Percentiles rank a stretch among this genome's conserved stretches.
Conservation (phyloP, 2,797 vertebrate species). For the Sardinella longiceps region DNA sequence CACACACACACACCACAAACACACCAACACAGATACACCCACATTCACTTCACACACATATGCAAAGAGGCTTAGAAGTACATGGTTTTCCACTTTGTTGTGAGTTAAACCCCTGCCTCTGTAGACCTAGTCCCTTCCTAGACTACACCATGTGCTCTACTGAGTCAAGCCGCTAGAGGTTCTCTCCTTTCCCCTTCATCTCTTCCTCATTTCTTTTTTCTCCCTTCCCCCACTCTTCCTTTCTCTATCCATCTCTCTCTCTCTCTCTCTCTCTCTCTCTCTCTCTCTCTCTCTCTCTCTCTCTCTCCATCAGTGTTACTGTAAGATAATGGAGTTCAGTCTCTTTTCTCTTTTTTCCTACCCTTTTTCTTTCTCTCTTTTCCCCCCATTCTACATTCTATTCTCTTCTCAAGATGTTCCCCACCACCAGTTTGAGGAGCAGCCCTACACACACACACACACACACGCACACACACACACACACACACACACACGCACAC, state of each 20-base stretch:
- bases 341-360: no score
- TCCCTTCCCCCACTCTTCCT: no score
- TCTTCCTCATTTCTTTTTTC: no score
- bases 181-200: no score
- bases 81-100: conserved; percentile 18
- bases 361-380: no score
- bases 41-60: background rate
- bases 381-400: no score
- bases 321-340: no score
- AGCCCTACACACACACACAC: background rate
- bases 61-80: background rate
- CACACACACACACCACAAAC: conserved; percentile 2
- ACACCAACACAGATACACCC: conserved; percentile 35
- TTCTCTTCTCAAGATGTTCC: background rate
- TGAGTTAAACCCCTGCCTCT: conserved; percentile 8
- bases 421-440: background rate
- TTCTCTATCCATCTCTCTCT: no score
- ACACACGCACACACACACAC: background rate
- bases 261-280: no score
- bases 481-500: no score
- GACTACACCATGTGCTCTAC: background rate
- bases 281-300: no score
- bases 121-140: background rate
- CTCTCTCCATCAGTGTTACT: no score
- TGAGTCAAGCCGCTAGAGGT: background rate